These are phyloP conservation scores for Trematocara variabile DNA, from an alignment of 2,113 vertebrate species.

Conservation along the genomic window DNA sequence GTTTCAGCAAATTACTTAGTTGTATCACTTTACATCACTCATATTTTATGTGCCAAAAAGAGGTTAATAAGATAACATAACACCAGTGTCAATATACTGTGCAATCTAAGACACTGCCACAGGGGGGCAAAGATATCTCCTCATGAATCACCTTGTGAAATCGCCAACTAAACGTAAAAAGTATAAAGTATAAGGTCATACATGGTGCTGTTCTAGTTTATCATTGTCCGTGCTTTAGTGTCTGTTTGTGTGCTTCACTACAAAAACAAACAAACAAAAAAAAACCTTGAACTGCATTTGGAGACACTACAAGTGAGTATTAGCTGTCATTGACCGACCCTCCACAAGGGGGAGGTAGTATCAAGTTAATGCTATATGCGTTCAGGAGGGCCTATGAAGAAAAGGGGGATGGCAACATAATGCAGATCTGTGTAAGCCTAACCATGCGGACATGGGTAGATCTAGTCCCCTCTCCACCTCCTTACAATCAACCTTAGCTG, in stretches of 20 bases:
- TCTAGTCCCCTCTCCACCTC: neutral
- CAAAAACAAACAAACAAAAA: too few relatives aligned
- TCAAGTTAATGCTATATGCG: neutral
- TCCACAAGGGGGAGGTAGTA: conserved; percentile 36
- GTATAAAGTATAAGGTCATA: neutral
- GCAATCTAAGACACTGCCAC: neutral
- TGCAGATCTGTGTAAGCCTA: neutral
- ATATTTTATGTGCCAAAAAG: neutral
- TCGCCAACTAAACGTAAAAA: neutral
- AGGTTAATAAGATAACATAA: neutral
- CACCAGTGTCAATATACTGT: neutral
- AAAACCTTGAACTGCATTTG: neutral
- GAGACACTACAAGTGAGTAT: neutral
- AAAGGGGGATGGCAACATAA: neutral
- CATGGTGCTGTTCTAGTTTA: neutral
- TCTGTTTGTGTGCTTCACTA: neutral
- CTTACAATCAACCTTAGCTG: neutral
- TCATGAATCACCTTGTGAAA: neutral
- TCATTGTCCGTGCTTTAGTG: neutral
- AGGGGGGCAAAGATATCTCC: neutral
- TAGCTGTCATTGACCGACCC: accelerated
- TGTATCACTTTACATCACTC: neutral
- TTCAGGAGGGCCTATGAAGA: neutral
- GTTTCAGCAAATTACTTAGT: neutral
- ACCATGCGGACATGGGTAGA: neutral